These are phyloP conservation scores for Pachyrhynchus sulphureomaculatus DNA, from an alignment of 1,140 invertebrate genomes.

Conservation along the genomic window DNA sequence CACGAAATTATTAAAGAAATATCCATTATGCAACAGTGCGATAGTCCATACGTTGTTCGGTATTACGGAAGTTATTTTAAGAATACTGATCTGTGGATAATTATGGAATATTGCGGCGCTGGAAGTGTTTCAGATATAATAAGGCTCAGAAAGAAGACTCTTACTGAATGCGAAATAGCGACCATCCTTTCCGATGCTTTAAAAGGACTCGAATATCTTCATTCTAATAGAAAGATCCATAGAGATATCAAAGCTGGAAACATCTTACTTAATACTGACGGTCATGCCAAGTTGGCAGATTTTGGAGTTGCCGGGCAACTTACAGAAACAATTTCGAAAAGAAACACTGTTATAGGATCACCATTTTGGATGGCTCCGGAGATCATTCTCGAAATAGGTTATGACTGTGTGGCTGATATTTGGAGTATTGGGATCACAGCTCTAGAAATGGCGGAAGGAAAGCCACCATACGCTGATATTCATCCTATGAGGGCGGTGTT, in stretches of 20 bases:
- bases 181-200: conserved; percentile 94
- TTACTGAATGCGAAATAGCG: conserved; percentile 95
- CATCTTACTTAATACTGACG: conserved; percentile 97
- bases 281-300: conserved; percentile 97
- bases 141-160: conserved; percentile 92
- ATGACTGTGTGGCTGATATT: conserved; percentile 98
- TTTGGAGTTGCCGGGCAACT: conserved; percentile 99
- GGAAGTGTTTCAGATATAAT: conserved; percentile 99
- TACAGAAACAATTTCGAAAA: conserved; percentile 99
- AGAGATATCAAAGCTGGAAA: conserved; percentile 97
- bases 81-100: conserved; percentile 99
- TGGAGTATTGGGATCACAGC: conserved; percentile 98
- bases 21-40: conserved; percentile 99
- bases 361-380: conserved; percentile 99
- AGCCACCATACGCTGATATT: conserved; percentile 98
- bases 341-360: conserved; percentile 98
- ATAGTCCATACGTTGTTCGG: conserved; percentile 97
- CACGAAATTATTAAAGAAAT: conserved; percentile 99
- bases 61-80: conserved; percentile 99
- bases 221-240: conserved; percentile 94
- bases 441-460: conserved; percentile 98
- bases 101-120: conserved; percentile 99
- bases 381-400: conserved; percentile 98
- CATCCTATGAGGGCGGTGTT: conserved; percentile 99
- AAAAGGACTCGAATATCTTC: conserved; percentile 95